Evolutionary conservation across 1,140 invertebrate genomes (phyloP), one percentile per base, ranked within the genome.

Genomic region (Wiebesia pumilae): DNA sequence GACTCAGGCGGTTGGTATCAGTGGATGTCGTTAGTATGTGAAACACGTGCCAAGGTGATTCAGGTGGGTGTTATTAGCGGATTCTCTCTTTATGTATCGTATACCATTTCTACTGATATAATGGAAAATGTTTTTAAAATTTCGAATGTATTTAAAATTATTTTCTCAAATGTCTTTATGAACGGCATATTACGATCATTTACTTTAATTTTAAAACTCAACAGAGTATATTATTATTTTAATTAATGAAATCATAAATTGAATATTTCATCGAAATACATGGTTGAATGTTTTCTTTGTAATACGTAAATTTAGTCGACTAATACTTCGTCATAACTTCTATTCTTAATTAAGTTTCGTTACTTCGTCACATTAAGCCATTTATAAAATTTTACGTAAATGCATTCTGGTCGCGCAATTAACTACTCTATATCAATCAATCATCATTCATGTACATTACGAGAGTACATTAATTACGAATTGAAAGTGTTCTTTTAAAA

Each of bases 361-460:
- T 83, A 73, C 81, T 71, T 83, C n/a, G n/a, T 83, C 43, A 71
- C 40, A 40, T 73, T 35, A 54, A 33, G 14, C n/a, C 16, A 21
- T 54, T 69, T 82, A 81, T 30, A 43, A 81, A 82, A 82, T 69
- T 69, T 69, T n/a, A 81, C 58, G 30, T 30, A 82, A 82, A 33
- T 40, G 65, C n/a, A 81, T 73, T 51, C 0, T 35, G 69, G 58
- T 75, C 33, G 4, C 27, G 38, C 77, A 83, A 83, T 83, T 62
- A 84, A 78, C 38, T 51, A 67, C 16, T 83, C 10, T 14, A 73
- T 35, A 73, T 58, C 30, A 24, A 83, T 83, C 47, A 35, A 77
- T 78, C 35, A 40, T 47, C 14, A 51, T 81, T 43, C 77, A 65
- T 81, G 81, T 81, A 24, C 51, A 33, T 65, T 80, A 79, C 58